Base-by-base conservation (phyloP, 2,113 vertebrate species). In the Anseranas semipalmata region DNA sequence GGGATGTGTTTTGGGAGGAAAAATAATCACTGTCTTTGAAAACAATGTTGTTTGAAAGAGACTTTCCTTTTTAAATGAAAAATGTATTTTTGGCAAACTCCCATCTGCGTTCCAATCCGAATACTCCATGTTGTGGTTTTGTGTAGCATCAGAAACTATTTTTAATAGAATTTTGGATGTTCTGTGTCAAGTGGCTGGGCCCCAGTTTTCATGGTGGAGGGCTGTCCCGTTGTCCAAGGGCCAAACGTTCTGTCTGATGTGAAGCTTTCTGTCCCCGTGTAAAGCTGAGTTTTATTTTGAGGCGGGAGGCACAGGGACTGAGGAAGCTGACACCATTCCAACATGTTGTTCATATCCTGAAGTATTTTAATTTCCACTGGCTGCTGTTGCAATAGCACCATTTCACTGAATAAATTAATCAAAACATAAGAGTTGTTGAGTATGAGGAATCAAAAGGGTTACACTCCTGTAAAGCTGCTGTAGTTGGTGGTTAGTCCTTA, bases 391-490 rank as follows among this genome's bases (percentile, higher is more conserved):
- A 83, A 8, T 59, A 59, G 79, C 85, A 71, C 86, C 70, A 13
- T 92, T 94, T 90, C 77, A 8, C 93, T 56, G 93, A 86, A 84
- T 95, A 94, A 92, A 90, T 95, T 93, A 92, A 95, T 93, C 73
- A n/a, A 76, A 86, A 56, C 30, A 2, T 4, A 52, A 62, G 77
- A 87, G 78, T 78, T 46, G 65, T 78, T 65, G 92, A 81, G 81
- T 15, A 30, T 2, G 83, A 87, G 74, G 86, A 12, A 80, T 76
- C 52, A 50, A 68, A 90, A 35, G 12, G 11, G 35, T 84, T 87
- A 65, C 30, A 1, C 55, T 86, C 28, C 71, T 50, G 63, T 28
- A 82, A 70, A 95, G 63, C 92, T 48, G 28, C 21, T 65, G 0
- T 24, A 62, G 27, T 3, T 77, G 76, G 70, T 70, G 77, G 14